These are phyloP conservation scores for Ptychadena robeensis DNA, from an alignment of 2,797 vertebrate species.

Conservation along the genomic window DNA sequence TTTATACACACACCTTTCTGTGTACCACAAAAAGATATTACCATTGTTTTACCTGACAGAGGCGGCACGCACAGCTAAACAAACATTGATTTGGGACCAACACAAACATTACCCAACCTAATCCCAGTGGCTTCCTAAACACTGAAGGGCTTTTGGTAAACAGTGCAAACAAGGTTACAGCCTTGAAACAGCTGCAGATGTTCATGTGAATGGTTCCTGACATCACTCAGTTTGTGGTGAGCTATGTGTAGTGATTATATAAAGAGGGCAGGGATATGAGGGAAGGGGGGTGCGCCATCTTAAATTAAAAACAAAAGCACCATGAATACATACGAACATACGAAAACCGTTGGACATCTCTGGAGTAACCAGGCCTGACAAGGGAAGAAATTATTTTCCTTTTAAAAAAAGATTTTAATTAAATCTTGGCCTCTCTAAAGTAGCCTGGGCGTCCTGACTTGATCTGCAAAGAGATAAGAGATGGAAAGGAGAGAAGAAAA, in stretches of 20 bases:
- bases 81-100: neutral
- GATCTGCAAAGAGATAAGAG: neutral
- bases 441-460: neutral
- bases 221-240: constrained; percentile 25
- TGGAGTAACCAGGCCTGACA: constrained; percentile 10
- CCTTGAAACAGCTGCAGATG: constrained; percentile 40
- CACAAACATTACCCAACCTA: neutral
- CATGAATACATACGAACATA: constrained; percentile 22
- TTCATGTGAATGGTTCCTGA: constrained; percentile 30
- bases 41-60: neutral
- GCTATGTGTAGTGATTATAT: constrained; percentile 17
- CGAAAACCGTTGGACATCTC: constrained; percentile 27
- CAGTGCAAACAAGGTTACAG: constrained; percentile 27
- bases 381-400: neutral
- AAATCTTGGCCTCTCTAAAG: constrained; percentile 19
- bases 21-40: too few relatives aligned
- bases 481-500: neutral
- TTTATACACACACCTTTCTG: too few relatives aligned
- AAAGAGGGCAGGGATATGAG: neutral
- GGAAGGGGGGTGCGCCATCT: neutral
- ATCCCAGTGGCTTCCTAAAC: constrained; percentile 3
- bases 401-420: constrained; percentile 38
- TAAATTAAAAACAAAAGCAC: constrained; percentile 42
- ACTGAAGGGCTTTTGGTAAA: constrained; percentile 19
- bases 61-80: neutral